Base-by-base conservation (phyloP, 2,888 invertebrate genomes). In the Automeris io region DNA sequence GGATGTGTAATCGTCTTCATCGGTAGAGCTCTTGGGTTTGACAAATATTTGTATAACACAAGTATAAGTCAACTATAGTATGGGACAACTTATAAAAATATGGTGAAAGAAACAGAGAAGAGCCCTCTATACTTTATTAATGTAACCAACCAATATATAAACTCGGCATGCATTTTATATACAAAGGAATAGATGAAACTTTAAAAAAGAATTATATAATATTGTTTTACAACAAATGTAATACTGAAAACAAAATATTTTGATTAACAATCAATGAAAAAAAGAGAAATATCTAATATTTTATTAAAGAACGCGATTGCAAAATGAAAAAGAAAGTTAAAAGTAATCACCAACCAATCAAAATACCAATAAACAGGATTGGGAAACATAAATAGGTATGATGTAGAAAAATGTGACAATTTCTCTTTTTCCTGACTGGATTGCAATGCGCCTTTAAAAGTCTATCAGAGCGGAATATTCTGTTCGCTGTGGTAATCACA, bases 401-500 rank as follows among this genome's bases (percentile, higher is more conserved):
- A 54, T 54, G 46, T 49, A 54, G 72, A 72, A 70, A 67, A 65
- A 59, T 57, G 54, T 52, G 58, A 61, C 65, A 70, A 71, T 77
- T 64, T 65, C 56, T 70, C 70, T 72, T 71, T 63, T 64, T 61
- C 55, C 61, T 52, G 56, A 52, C 56, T 57, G 64, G 62, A 63
- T 65, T 57, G 66, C 61, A 55, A 63, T 51, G 54, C 62, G 55
- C 67, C 74, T 82, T 77, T 76, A 80, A 80, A 80, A 70, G 70
- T 75, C 64, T 71, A 72, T 53, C 76, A 62, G 74, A 77, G 80
- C 79, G 80, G 65, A 78, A 80, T 74, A 77, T 78, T 70, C 72
- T 72, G 75, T 78, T 77, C 79, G 70, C 70, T 81, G 80, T 77
- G 82, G 82, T 83, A 83, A 85, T 85, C 82, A 82, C 70, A 70